Evolutionary conservation across 2,888 invertebrate genomes (phyloP), one percentile per base, ranked within the genome.

Genomic region (Cyaniris semiargus): DNA sequence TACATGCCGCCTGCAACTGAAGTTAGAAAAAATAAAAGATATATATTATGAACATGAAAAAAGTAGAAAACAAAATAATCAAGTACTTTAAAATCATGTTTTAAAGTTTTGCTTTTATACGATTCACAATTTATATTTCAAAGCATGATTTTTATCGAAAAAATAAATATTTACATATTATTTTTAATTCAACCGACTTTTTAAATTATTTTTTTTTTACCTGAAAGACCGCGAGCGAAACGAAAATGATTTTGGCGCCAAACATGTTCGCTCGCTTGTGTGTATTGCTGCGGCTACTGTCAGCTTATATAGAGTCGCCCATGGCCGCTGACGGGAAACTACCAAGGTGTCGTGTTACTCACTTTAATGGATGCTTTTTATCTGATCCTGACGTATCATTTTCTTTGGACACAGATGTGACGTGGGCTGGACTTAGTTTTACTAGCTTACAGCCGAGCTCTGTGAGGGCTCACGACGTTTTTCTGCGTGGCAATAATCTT

Each of bases 301-400:
- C 76, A n/a, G 18, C 76, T 80, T 93, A 91, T 92, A 92, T 82
- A 76, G 77, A 81, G 78, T 77, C 81, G 85, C 81, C 86, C 87
- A 80, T 87, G 88, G 85, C 89, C 83, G 88, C 88, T 81, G 82
- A 85, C 86, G 86, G 89, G 88, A 89, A 90, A 85, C 85, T 82
- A 87, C 84, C 89, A 89, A 89, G 87, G 89, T 86, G 82, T 85
- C 82, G 77, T 81, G 77, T 78, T 56, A 76, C 72, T 78, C 76
- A 77, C 58, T 60, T 58, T 60, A 60, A 60, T 60, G 23, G 60
- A 60, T 10, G 4, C 13, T n/a, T 10, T 60, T 60, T 23, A 60
- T 60, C 60, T 60, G 60, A 60, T 60, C 60, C 60, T 60, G 60
- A 60, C 60, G 60, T 23, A 60, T 23, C 10, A 60, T 60, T 60